Conservation (phyloP, 1,140 invertebrate genomes). For the Leptinotarsa undecemlineata region DNA sequence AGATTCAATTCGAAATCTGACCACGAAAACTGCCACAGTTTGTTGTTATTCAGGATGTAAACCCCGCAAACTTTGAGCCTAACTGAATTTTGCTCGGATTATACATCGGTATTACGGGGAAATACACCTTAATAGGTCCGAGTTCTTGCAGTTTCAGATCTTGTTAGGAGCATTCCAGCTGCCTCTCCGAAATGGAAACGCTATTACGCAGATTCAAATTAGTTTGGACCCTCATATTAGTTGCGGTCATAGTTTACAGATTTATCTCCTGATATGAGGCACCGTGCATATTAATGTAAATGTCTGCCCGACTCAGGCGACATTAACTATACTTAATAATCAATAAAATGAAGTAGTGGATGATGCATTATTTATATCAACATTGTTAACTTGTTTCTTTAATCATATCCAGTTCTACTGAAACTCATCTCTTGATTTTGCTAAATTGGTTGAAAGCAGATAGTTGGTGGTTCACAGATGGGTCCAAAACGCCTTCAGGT, state of each 20-base stretch:
- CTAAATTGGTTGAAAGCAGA: no score
- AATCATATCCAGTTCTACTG: no score
- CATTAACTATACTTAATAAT: no score
- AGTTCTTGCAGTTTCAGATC: neutral
- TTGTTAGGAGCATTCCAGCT: neutral
- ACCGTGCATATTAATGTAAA: no score
- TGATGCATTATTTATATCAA: no score
- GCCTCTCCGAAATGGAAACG: neutral
- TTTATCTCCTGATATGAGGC: no score
- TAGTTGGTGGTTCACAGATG: no score
- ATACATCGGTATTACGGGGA: neutral
- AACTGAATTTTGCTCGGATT: conserved; percentile 12
- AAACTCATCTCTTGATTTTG: no score
- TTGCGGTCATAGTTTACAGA: neutral
- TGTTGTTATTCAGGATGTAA: neutral
- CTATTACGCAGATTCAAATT: neutral
- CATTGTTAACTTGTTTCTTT: no score
- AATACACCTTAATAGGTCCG: neutral
- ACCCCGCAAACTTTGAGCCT: neutral
- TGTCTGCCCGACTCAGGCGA: no score
- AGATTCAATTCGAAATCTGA: neutral
- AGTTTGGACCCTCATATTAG: neutral
- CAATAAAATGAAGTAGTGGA: no score
- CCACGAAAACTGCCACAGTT: neutral
- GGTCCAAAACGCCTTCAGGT: no score